Conservation (phyloP, 1,140 invertebrate species). For the Caerostris darwini region DNA sequence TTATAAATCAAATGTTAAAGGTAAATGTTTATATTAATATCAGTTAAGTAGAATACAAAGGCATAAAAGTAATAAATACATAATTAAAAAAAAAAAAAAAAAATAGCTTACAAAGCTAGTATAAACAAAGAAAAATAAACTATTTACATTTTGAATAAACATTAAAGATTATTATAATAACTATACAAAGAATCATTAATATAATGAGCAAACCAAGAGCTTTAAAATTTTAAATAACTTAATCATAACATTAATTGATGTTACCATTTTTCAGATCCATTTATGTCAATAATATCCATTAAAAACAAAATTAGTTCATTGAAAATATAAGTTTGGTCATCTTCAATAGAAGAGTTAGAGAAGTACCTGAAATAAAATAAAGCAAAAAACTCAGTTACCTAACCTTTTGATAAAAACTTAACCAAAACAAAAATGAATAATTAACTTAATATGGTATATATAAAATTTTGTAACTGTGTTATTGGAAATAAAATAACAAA, state of each 20-base stretch:
- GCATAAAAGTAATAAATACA: too few relatives aligned
- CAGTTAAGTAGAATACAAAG: too few relatives aligned
- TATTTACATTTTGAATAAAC: too few relatives aligned
- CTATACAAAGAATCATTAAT: too few relatives aligned
- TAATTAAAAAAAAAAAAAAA: too few relatives aligned
- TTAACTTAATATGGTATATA: background rate
- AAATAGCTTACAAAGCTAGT: too few relatives aligned
- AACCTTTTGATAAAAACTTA: background rate
- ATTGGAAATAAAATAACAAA: background rate
- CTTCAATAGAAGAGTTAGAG: background rate
- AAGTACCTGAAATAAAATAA: constrained; percentile 24
- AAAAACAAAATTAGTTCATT: constrained; percentile 67
- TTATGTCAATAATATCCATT: background rate
- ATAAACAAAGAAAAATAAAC: too few relatives aligned
- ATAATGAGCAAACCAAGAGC: background rate
- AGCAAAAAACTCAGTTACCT: background rate
- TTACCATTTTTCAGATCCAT: constrained; percentile 54
- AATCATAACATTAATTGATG: background rate
- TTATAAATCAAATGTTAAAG: too few relatives aligned
- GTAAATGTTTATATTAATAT: too few relatives aligned
- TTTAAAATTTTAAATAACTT: background rate
- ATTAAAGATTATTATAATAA: too few relatives aligned
- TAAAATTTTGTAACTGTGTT: background rate
- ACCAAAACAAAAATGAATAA: background rate
- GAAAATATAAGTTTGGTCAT: constrained; percentile 33